Evolutionary conservation across 2,888 invertebrate genomes (phyloP).

Genomic region (Fissipunctia ypsillon): DNA sequence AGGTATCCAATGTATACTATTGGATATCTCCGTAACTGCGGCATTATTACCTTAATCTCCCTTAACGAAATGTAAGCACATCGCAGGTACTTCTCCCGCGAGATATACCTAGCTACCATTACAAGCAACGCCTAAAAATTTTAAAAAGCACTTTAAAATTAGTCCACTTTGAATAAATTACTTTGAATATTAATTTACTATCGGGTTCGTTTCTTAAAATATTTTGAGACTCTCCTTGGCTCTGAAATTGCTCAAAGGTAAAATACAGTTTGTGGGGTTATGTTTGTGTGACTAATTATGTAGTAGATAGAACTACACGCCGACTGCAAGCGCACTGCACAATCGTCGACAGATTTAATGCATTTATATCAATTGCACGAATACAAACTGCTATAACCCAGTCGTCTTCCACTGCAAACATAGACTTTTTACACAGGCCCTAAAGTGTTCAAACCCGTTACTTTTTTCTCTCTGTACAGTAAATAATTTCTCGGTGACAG

Average conservation of each 20-base stretch:
- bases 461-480: neutral
- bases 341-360: neutral
- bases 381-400: neutral
- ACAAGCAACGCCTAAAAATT: conserved; percentile 10
- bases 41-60: no score
- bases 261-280: neutral
- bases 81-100: neutral
- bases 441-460: neutral
- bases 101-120: neutral
- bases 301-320: neutral
- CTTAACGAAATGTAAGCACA: no score
- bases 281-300: neutral
- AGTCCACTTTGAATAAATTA: conserved; percentile 39
- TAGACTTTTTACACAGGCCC: neutral
- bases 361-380: neutral
- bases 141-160: conserved; percentile 45
- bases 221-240: neutral
- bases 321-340: neutral
- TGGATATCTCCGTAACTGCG: no score
- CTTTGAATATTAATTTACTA: conserved; percentile 20
- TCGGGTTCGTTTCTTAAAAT: neutral
- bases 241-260: neutral
- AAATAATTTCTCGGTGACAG: neutral
- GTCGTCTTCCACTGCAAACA: neutral
- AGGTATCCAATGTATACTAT: no score